phyloP scores from a whole-genome alignment of 2,797 vertebrate genomes.

The Phoeniculus purpureus region DNA sequence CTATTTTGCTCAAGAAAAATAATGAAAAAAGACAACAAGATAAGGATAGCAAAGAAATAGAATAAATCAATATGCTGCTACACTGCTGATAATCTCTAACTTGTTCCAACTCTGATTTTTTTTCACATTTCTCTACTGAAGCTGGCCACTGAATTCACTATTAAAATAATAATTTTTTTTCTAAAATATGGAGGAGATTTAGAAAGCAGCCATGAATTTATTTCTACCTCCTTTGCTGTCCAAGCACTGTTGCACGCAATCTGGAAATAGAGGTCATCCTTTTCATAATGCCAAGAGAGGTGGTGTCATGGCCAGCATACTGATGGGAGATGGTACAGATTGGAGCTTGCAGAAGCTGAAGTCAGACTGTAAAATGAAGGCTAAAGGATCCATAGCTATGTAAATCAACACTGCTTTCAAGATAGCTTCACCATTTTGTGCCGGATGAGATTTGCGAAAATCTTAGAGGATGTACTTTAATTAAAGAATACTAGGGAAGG shows the following conservation, averaged over 20 bases:
- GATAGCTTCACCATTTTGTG: not conserved
- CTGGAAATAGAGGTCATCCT: not conserved
- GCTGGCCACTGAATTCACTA: not conserved
- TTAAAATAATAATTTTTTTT: not conserved
- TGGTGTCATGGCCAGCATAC: not conserved
- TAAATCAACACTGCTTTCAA: not conserved
- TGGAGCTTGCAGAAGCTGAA: not conserved
- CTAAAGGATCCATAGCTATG: not conserved
- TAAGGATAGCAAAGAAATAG: not conserved
- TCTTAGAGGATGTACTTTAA: not conserved
- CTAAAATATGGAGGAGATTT: not conserved
- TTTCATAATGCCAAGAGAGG: not conserved
- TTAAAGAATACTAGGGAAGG: not conserved
- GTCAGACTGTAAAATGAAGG: not conserved
- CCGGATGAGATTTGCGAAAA: not conserved
- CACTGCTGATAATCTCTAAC: not conserved
- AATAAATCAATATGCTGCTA: not conserved
- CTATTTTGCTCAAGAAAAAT: not conserved
- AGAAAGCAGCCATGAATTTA: not conserved
- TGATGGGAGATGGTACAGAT: not conserved
- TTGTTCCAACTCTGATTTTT: not conserved
- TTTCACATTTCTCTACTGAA: not conserved
- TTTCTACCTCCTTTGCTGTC: not conserved
- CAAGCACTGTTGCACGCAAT: not conserved
- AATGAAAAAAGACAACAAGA: not conserved